These are phyloP conservation scores for Lycaena phlaeas DNA, from an alignment of 2,888 invertebrate genomes.

Conservation along the genomic window DNA sequence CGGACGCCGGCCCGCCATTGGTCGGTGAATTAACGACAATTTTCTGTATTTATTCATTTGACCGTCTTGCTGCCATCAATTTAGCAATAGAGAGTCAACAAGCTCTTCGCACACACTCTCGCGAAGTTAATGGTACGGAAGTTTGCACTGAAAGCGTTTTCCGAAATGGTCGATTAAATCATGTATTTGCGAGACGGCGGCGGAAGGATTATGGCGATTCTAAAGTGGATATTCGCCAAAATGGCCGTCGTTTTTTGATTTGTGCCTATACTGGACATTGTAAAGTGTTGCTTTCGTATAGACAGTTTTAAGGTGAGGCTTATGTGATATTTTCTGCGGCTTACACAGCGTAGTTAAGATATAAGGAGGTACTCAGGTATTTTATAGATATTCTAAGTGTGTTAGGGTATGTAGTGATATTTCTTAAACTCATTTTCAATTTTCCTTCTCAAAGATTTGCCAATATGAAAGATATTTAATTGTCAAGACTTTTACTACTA, in stretches of 20 bases:
- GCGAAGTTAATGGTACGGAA: slow-evolving; percentile 17
- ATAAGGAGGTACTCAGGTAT: no score
- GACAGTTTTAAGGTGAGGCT: slow-evolving; percentile 39
- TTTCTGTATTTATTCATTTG: slow-evolving; percentile 57
- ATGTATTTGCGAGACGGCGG: slow-evolving; percentile 41
- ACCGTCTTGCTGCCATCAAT: slow-evolving; percentile 48
- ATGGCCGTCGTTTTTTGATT: slow-evolving; percentile 41
- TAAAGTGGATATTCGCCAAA: slow-evolving; percentile 55
- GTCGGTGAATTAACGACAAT: slow-evolving; percentile 56
- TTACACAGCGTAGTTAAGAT: no score
- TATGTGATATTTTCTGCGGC: slow-evolving; percentile 2
- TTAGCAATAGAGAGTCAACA: slow-evolving; percentile 42
- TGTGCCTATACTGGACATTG: slow-evolving; percentile 29
- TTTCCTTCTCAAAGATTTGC: no score
- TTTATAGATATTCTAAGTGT: no score
- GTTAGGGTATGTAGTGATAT: no score
- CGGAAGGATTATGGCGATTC: slow-evolving; percentile 31
- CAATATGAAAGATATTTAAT: no score
- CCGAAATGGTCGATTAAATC: slow-evolving; percentile 47
- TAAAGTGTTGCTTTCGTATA: slow-evolving; percentile 22
- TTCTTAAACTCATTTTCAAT: no score
- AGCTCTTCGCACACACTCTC: slow-evolving; percentile 15
- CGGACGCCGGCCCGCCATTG: slow-evolving; percentile 39
- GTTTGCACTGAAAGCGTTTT: slow-evolving; percentile 9
- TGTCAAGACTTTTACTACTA: no score